phyloP scores from a whole-genome alignment of 2,888 invertebrate genomes.

The Argyresthia albistria region DNA sequence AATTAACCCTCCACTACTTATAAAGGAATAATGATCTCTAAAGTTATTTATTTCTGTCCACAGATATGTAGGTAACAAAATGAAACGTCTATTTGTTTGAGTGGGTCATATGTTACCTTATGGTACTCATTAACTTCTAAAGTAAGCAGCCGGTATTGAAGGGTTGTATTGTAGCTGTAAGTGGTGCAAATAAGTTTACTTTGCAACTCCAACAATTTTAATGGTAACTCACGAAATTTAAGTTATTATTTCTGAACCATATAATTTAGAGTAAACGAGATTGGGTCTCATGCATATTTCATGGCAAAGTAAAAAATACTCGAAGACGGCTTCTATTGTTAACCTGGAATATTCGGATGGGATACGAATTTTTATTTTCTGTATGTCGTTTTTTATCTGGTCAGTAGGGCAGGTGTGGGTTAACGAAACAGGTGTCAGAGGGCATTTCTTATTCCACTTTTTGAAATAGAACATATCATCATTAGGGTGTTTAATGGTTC shows the following conservation, averaged over 20 bases:
- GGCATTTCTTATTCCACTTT: constrained; percentile 27
- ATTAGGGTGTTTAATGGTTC: constrained; percentile 30
- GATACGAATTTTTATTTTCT: constrained; percentile 22
- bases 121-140: not conserved
- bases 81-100: constrained; percentile 1
- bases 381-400: constrained; percentile 29
- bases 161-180: not conserved
- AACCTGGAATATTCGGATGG: constrained; percentile 18
- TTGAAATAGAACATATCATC: constrained; percentile 38
- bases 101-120: not conserved
- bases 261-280: constrained; percentile 13
- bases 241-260: not conserved
- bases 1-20: constrained; percentile 63
- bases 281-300: constrained; percentile 11
- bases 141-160: not conserved
- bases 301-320: constrained; percentile 8
- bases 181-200: not conserved
- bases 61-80: constrained; percentile 6
- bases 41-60: constrained; percentile 23
- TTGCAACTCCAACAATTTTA: not conserved
- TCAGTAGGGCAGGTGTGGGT: constrained; percentile 47
- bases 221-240: not conserved
- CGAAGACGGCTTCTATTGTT: constrained; percentile 26
- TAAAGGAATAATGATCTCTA: constrained; percentile 46
- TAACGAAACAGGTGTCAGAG: constrained; percentile 43